These are phyloP conservation scores for Eristalis tenax DNA, from an alignment of 2,888 invertebrate genomes.

Conservation along the genomic window DNA sequence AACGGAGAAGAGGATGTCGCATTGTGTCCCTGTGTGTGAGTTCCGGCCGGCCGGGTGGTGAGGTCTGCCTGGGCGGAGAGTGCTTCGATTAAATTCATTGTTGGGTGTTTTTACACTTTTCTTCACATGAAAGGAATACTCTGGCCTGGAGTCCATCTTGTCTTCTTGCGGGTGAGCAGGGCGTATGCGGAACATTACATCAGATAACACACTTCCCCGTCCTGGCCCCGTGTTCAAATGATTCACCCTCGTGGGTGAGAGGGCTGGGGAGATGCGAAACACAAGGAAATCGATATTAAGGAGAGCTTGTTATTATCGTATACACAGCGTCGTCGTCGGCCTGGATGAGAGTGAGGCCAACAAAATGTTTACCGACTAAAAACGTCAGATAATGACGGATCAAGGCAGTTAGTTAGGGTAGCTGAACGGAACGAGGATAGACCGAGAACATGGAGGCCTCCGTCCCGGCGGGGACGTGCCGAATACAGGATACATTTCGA, in stretches of 20 bases:
- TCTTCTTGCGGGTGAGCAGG: not conserved
- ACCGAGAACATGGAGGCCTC: not conserved
- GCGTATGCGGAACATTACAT: constrained; percentile 36
- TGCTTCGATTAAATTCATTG: constrained; percentile 65
- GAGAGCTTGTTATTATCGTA: constrained; percentile 33
- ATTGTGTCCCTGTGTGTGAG: constrained; percentile 22
- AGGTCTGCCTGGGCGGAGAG: constrained; percentile 7
- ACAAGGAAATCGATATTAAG: constrained; percentile 48
- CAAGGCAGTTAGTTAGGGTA: constrained; percentile 28
- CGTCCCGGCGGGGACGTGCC: not conserved
- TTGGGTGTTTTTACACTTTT: constrained; percentile 39
- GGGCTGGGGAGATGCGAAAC: not conserved
- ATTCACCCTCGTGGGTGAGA: constrained; percentile 35
- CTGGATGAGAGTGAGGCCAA: not conserved
- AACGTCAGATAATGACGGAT: constrained; percentile 56
- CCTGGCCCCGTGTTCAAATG: constrained; percentile 27
- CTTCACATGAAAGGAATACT: constrained; percentile 31
- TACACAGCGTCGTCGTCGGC: not conserved
- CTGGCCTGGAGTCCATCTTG: constrained; percentile 31
- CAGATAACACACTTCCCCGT: constrained; percentile 12
- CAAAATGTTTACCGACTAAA: constrained; percentile 47
- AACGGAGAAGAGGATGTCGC: not conserved
- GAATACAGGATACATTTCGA: constrained; percentile 22
- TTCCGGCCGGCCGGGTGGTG: not conserved
- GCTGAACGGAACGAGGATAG: not conserved